Base-by-base conservation (phyloP, 2,888 invertebrate species). In the Pollenia griseotomentosa region DNA sequence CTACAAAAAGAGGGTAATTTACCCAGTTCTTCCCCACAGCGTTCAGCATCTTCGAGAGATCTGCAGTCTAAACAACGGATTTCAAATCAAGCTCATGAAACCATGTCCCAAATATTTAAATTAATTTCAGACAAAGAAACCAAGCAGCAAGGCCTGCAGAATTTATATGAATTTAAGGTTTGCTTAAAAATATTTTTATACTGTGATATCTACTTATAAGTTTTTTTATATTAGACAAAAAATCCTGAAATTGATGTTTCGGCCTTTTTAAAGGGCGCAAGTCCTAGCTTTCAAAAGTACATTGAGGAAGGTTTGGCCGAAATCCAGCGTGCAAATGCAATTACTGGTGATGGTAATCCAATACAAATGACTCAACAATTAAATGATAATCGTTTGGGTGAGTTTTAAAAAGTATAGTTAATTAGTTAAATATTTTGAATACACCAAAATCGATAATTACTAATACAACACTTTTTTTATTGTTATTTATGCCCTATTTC, bases 61-160 rank as follows among this genome's bases (percentile, higher is more conserved):
- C 83, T 92, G 19, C 91, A 94, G 87, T 93, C 94, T 63, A 94
- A 95, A 92, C 84, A 84, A 59, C 94, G 95, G 0, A 94, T 97
- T 84, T 96, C 97, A 5, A 96, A 97, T 90, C 95, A 95, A 19
- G 96, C 96, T n/a, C 97, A 98, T 91, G 97, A 97, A 88, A 96
- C 97, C 89, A 94, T 99, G 84, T 97, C 97, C 0, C 97, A 97
- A 90, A 98, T 98, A 90, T 97, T 98, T 90, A 97, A 97, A 93
- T 96, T 98, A 90, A 98, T 98, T 90, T 98, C 98, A 55, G 96
- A 96, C 66, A 98, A 97, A 93, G 97, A 98, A 88, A 97, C 97
- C 87, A 97, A 97, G 4, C 95, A 95, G 89, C 95, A 97, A 93
- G 99, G 98, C 53, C 94, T 99, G 51, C 90, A 91, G 66, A 92